A percentile compares a stretch with the other conserved stretches of the same genome.
phyloP scores from a whole-genome alignment of 2,888 invertebrate species.

The Chrysolina haemoptera region DNA sequence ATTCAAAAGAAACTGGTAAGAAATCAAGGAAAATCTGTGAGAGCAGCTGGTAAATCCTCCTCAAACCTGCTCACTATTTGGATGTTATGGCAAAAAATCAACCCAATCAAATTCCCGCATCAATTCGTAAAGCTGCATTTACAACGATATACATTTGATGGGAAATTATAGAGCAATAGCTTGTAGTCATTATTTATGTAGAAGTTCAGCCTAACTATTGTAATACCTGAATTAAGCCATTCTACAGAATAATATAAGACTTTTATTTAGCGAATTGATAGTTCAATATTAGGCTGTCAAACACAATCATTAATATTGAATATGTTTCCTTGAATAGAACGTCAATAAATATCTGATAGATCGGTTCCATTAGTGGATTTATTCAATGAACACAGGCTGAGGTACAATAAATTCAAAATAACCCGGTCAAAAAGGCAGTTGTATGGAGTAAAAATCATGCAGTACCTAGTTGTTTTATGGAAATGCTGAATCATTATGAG shows the following conservation, averaged over 20 bases:
- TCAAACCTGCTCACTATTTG: not conserved
- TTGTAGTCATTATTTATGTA: slow-evolving; percentile 21
- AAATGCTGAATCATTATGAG: no score
- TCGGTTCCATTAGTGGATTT: not conserved
- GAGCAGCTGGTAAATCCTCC: not conserved
- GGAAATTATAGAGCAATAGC: slow-evolving; percentile 32
- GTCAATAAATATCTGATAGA: slow-evolving; percentile 7
- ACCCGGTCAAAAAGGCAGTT: no score
- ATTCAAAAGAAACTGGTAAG: no score
- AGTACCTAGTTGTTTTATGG: no score
- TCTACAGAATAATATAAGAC: slow-evolving; percentile 26
- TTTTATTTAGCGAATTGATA: slow-evolving; percentile 26
- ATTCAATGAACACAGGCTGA: not conserved
- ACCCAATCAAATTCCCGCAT: not conserved
- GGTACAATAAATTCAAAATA: no score
- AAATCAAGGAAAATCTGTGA: not conserved
- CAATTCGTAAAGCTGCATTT: not conserved
- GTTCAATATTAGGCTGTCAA: slow-evolving; percentile 28
- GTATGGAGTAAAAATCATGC: no score
- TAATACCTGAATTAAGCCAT: slow-evolving; percentile 26
- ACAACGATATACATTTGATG: slow-evolving; percentile 13
- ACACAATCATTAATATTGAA: slow-evolving; percentile 28
- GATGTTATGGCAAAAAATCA: not conserved
- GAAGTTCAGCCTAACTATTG: slow-evolving; percentile 18
- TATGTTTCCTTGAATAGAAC: slow-evolving; percentile 21